These are phyloP conservation scores for Nasonia vitripennis DNA, from an alignment of 1,140 invertebrate species.

Conservation along the genomic window DNA sequence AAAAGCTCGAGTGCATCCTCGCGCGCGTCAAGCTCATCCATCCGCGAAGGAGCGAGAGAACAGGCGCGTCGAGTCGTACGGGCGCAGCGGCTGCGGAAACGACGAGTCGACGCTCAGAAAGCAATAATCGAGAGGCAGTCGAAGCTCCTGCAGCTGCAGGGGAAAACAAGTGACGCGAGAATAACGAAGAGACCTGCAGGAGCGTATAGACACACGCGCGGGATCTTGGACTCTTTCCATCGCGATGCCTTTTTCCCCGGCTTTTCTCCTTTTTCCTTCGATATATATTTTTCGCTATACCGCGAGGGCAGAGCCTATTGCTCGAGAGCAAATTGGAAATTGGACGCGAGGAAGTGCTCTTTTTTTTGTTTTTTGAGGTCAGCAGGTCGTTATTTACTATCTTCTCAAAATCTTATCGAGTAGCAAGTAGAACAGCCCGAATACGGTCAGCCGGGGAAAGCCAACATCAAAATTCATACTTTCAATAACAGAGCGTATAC, in stretches of 20 bases:
- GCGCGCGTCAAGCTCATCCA: conserved; percentile 20
- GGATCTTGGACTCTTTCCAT: neutral
- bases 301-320: too few species aligned
- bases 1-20: conserved; percentile 3
- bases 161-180: conserved; percentile 19
- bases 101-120: conserved; percentile 12
- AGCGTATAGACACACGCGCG: neutral
- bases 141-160: neutral
- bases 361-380: too few species aligned
- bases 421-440: neutral
- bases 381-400: too few species aligned
- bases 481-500: neutral
- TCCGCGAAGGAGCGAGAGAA: conserved; percentile 5
- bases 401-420: too few species aligned
- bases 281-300: too few species aligned
- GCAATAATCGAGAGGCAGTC: conserved; percentile 42
- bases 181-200: conserved; percentile 23
- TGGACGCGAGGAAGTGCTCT: too few species aligned
- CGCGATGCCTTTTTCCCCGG: neutral
- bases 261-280: neutral
- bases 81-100: neutral
- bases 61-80: conserved; percentile 7
- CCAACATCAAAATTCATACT: too few species aligned
- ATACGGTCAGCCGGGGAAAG: neutral
- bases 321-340: too few species aligned